These are phyloP conservation scores for Pimpla rufipes DNA, from an alignment of 2,888 invertebrate genomes.

Conservation along the genomic window DNA sequence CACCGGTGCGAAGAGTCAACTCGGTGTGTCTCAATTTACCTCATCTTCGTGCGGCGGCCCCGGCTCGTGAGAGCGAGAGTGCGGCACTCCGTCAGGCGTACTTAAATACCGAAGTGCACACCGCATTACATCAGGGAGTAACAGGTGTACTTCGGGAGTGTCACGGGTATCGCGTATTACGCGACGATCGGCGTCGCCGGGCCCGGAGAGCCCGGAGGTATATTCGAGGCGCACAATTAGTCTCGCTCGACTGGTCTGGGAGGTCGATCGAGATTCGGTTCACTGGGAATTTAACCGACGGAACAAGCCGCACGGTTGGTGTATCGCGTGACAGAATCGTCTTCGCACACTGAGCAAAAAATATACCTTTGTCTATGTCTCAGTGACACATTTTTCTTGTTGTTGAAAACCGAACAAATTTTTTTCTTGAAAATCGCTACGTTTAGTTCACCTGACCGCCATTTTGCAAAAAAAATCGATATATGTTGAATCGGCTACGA, in stretches of 20 bases:
- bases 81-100: constrained; percentile 41
- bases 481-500: too few relatives aligned
- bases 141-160: constrained; percentile 66
- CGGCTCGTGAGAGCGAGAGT: constrained; percentile 45
- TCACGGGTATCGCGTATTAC: constrained; percentile 58
- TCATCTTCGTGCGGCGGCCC: constrained; percentile 37
- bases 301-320: neutral
- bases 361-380: too few relatives aligned
- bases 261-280: constrained; percentile 59
- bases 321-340: neutral
- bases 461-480: too few relatives aligned
- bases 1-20: constrained; percentile 55
- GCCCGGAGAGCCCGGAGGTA: constrained; percentile 28
- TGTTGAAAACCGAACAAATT: too few relatives aligned
- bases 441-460: too few relatives aligned
- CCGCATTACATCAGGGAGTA: constrained; percentile 27
- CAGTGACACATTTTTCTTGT: too few relatives aligned
- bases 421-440: too few relatives aligned
- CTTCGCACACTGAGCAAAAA: neutral
- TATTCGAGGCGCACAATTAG: constrained; percentile 58
- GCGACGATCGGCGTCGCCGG: constrained; percentile 30
- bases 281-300: constrained; percentile 29
- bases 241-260: constrained; percentile 62
- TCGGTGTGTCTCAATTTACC: constrained; percentile 55
- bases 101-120: constrained; percentile 49